Conservation (phyloP, 2,113 vertebrate genomes). For the Trematocara marginatum region DNA sequence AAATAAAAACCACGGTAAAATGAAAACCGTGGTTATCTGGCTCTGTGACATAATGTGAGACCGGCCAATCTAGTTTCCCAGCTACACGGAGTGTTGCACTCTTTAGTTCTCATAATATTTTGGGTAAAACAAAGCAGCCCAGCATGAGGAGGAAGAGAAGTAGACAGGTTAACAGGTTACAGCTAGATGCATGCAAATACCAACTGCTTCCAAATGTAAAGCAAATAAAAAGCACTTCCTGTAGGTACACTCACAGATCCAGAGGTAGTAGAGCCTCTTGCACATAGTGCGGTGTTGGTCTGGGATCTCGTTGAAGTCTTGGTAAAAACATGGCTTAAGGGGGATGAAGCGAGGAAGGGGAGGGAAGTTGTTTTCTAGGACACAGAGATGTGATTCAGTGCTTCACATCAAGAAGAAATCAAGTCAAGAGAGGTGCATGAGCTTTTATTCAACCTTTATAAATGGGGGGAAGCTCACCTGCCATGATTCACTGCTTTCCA, state of each 20-base stretch:
- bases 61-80: background rate
- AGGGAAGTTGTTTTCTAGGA: conserved; percentile 95
- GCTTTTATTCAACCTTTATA: background rate
- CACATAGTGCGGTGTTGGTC: conserved; percentile 85
- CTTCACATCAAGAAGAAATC: background rate
- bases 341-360: conserved; percentile 93
- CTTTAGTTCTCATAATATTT: conserved; percentile 47
- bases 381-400: background rate
- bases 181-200: background rate
- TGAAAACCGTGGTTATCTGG: background rate
- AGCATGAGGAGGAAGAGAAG: background rate
- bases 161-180: background rate
- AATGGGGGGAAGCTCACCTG: conserved; percentile 52
- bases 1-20: background rate
- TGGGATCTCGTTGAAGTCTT: conserved; percentile 95
- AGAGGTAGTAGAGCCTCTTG: conserved; percentile 95
- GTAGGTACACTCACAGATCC: conserved; percentile 86
- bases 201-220: background rate
- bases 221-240: background rate
- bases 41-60: background rate
- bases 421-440: background rate
- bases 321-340: conserved; percentile 97
- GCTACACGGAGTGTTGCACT: background rate
- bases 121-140: conserved; percentile 46
- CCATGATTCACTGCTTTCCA: conserved; percentile 58